phyloP scores from a whole-genome alignment of 2,113 vertebrate genomes.

The Agelaius phoeniceus region DNA sequence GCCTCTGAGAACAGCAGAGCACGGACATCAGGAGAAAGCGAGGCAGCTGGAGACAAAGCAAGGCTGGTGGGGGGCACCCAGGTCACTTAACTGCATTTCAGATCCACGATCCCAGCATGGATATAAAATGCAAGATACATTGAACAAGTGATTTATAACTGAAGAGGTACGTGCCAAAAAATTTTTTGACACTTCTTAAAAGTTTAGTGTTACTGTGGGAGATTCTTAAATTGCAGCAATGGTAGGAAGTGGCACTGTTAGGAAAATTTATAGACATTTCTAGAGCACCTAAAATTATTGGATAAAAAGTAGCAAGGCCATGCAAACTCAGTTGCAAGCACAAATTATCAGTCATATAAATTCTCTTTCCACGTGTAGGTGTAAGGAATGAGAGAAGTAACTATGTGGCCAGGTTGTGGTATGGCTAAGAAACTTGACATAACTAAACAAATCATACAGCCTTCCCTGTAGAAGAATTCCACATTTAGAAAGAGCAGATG shows the following conservation, averaged over 20 bases:
- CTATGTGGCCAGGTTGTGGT: not conserved
- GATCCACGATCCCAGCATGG: not conserved
- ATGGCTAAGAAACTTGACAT: not conserved
- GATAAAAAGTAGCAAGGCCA: not conserved
- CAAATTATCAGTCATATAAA: not conserved
- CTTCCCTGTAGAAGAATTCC: not conserved
- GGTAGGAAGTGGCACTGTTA: not conserved
- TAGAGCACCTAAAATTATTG: not conserved
- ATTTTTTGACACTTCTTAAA: not conserved
- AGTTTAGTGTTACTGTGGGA: not conserved
- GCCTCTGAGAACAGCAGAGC: not conserved
- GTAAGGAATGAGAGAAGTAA: not conserved
- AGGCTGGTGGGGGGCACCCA: not conserved
- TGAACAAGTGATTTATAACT: not conserved
- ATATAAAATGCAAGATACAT: not conserved
- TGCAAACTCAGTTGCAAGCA: not conserved
- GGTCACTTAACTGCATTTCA: not conserved
- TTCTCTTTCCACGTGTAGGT: not conserved
- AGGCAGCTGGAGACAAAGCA: not conserved
- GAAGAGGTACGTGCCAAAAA: not conserved
- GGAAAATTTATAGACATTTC: not conserved
- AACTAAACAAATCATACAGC: not conserved
- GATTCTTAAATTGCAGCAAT: not conserved
- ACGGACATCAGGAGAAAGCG: not conserved
- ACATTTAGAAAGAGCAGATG: not conserved